phyloP scores from a whole-genome alignment of 2,113 vertebrate genomes.

The Strix uralensis region DNA sequence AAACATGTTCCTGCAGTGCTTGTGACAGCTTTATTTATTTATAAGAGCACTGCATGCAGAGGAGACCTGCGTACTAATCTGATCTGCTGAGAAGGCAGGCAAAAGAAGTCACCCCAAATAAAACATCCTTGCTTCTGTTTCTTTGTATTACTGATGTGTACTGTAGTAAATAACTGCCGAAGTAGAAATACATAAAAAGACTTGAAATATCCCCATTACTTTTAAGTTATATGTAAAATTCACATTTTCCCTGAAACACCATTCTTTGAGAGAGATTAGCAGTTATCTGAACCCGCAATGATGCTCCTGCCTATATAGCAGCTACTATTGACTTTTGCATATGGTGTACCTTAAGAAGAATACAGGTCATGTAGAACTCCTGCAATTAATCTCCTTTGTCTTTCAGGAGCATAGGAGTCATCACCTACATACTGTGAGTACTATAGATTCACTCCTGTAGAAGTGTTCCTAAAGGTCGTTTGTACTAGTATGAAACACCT shows the following conservation, averaged over 20 bases:
- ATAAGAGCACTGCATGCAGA: neutral
- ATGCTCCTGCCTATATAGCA: neutral
- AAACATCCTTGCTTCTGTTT: neutral
- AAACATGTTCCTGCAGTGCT: neutral
- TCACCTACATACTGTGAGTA: constrained; percentile 99
- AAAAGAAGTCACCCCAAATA: neutral
- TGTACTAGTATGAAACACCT: neutral
- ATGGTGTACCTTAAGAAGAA: neutral
- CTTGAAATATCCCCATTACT: neutral
- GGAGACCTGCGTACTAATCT: neutral
- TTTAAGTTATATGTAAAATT: neutral
- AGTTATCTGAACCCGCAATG: neutral
- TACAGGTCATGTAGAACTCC: neutral
- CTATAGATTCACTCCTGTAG: neutral
- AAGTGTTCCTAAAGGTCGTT: neutral
- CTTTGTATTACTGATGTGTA: neutral
- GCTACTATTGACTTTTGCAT: neutral
- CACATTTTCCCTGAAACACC: neutral
- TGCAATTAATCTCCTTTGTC: constrained; percentile 50
- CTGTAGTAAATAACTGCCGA: neutral
- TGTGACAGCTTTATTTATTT: constrained; percentile 5
- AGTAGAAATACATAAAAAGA: neutral
- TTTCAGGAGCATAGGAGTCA: constrained; percentile 96
- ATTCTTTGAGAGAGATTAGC: neutral
- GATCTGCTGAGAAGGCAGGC: neutral